Conservation (phyloP, 1,140 invertebrate species). For the Diachasma alloeum region DNA sequence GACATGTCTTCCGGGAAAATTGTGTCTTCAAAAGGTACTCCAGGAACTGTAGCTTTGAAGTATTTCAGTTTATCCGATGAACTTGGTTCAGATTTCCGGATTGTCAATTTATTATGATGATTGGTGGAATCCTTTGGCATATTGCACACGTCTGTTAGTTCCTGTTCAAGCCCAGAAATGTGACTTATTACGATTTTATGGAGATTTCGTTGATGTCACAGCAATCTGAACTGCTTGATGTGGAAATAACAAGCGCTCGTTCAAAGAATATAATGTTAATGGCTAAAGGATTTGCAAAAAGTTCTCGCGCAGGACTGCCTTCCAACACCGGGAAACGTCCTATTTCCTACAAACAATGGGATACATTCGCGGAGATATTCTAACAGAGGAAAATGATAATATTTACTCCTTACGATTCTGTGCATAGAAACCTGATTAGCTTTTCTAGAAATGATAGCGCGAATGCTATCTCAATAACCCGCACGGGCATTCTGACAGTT, state of each 20-base stretch:
- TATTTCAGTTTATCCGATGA: no score
- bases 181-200: not conserved
- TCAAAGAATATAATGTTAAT: not conserved
- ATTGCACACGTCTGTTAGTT: not conserved
- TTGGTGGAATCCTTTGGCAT: no score
- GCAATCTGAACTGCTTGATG: not conserved
- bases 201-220: not conserved
- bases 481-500: not conserved
- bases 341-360: no score
- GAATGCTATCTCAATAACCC: not conserved
- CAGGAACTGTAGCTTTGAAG: no score
- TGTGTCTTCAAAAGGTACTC: no score
- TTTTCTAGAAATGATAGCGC: not conserved
- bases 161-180: not conserved
- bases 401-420: not conserved
- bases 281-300: not conserved
- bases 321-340: no score
- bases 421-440: not conserved
- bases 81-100: no score
- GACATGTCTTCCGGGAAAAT: no score
- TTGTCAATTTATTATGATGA: no score
- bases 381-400: no score
- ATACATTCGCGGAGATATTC: no score
- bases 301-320: no score
- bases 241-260: not conserved